These are phyloP conservation scores for Limnodromus scolopaceus DNA, from an alignment of 2,797 vertebrate genomes.

Conservation along the genomic window DNA sequence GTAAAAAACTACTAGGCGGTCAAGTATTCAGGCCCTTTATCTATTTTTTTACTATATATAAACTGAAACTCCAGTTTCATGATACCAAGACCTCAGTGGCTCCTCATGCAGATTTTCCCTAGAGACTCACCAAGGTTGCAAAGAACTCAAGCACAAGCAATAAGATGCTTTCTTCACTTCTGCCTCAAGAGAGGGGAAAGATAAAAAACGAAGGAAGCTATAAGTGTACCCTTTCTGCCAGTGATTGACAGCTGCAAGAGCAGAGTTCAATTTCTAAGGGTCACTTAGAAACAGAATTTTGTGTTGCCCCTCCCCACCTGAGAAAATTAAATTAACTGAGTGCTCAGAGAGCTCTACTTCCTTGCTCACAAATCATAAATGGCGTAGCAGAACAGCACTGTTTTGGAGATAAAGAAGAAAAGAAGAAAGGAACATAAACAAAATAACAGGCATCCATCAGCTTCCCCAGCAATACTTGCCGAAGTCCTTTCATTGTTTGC, in stretches of 20 bases:
- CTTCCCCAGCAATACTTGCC: background rate
- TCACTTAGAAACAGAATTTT: background rate
- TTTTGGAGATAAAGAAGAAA: background rate
- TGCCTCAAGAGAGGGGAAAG: background rate
- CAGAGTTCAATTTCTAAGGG: background rate
- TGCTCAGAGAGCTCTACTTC: background rate
- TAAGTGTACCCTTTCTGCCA: background rate
- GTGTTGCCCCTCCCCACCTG: background rate
- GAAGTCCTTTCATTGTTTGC: background rate
- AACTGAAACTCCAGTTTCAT: background rate
- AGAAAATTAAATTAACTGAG: conserved; percentile 20
- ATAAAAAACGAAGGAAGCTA: background rate
- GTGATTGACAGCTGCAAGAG: background rate
- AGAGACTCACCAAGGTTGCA: background rate
- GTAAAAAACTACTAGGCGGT: background rate
- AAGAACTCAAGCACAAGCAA: background rate
- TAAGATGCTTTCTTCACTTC: background rate
- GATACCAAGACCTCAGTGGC: background rate
- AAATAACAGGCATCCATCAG: background rate
- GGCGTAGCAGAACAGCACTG: background rate
- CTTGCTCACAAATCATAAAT: background rate
- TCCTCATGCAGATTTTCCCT: background rate
- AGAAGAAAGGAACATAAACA: background rate
- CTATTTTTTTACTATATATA: background rate
- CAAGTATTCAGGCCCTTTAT: background rate